Evolutionary conservation across 2,113 vertebrate genomes (phyloP).

Genomic region (Acrocephalus arundinaceus): DNA sequence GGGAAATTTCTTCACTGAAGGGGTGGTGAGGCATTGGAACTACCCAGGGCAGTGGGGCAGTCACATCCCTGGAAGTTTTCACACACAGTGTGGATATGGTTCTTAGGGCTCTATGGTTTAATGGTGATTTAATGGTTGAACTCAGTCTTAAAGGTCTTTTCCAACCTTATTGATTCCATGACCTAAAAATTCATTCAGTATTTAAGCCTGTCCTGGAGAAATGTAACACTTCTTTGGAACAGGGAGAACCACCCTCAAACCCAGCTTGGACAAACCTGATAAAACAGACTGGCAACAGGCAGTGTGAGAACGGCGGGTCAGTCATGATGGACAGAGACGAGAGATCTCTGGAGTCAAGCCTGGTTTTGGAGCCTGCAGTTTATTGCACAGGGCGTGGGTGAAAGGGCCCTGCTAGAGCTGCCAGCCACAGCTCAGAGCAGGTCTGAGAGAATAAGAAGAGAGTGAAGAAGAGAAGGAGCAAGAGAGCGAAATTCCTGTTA

Average conservation of each 20-base stretch:
- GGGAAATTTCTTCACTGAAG: neutral
- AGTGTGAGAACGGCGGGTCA: too few relatives aligned
- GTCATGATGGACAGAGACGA: too few relatives aligned
- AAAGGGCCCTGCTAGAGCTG: too few relatives aligned
- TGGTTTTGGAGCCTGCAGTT: too few relatives aligned
- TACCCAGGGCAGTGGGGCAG: neutral
- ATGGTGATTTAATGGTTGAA: neutral
- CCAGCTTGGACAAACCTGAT: neutral
- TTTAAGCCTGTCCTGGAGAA: neutral
- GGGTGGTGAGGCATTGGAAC: neutral
- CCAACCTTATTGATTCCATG: neutral
- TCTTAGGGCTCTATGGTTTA: fast-evolving
- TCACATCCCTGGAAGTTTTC: neutral
- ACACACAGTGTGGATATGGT: too few relatives aligned
- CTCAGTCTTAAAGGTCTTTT: neutral
- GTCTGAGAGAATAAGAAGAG: too few relatives aligned
- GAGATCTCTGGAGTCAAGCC: too few relatives aligned
- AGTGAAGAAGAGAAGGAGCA: too few relatives aligned
- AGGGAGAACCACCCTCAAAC: neutral
- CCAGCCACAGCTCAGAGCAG: too few relatives aligned
- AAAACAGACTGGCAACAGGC: neutral
- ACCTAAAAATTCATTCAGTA: neutral
- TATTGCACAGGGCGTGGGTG: too few relatives aligned
- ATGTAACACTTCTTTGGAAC: neutral
- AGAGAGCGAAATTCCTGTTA: too few relatives aligned